A percentile compares a stretch with the other conserved stretches of the same genome.
These are phyloP conservation scores for Flabesymbios commensalis DNA, from an alignment of 2,888 invertebrate species.

Conservation along the genomic window DNA sequence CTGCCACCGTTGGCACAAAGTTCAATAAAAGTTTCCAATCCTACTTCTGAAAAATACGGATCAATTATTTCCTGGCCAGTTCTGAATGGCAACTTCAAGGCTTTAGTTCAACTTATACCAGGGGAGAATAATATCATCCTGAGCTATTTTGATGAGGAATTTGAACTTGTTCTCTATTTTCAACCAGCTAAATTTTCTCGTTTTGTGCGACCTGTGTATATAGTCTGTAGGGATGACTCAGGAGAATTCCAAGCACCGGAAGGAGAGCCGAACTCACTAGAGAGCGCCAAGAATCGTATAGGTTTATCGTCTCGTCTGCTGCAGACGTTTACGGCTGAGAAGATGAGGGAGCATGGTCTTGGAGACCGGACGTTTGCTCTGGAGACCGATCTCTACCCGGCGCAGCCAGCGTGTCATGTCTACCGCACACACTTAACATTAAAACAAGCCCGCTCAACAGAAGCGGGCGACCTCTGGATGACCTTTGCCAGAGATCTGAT, in stretches of 20 bases:
- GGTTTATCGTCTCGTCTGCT: conserved; percentile 76
- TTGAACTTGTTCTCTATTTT: conserved; percentile 43
- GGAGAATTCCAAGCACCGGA: conserved; percentile 76
- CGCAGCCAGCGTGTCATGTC: conserved; percentile 69
- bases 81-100: conserved; percentile 73
- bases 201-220: conserved; percentile 77
- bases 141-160: conserved; percentile 59
- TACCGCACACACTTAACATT: conserved; percentile 76
- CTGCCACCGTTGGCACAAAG: conserved; percentile 40
- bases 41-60: conserved; percentile 20
- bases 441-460: conserved; percentile 73
- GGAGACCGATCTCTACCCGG: conserved; percentile 69
- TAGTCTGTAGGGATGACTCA: conserved; percentile 76
- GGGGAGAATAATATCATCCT: conserved; percentile 72
- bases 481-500: conserved; percentile 83
- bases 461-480: conserved; percentile 81
- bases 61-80: conserved; percentile 66
- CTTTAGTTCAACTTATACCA: conserved; percentile 68
- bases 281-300: conserved; percentile 78
- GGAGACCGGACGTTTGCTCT: conserved; percentile 81
- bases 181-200: conserved; percentile 37
- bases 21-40: conserved; percentile 43
- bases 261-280: conserved; percentile 69
- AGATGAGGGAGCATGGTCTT: conserved; percentile 78
- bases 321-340: conserved; percentile 86